phyloP scores from a whole-genome alignment of 2,888 invertebrate species.

The Caenorhabditis zanzibari region DNA sequence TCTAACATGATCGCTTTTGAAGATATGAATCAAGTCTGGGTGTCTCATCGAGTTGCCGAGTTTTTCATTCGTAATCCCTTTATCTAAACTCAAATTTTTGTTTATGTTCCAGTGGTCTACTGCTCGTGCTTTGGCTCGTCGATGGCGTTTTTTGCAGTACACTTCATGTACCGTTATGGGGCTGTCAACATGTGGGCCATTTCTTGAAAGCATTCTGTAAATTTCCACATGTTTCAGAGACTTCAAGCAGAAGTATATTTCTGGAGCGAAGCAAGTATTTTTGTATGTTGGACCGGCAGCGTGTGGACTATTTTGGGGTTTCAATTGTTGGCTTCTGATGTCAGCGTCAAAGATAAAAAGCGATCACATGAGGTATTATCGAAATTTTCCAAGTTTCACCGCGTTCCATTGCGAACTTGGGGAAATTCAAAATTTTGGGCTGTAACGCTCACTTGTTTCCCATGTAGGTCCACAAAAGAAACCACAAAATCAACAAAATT shows the following conservation, averaged over 20 bases:
- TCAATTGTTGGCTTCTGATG: conserved; percentile 1
- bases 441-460: no score
- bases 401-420: no score
- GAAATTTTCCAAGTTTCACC: no score
- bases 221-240: conserved; percentile 22
- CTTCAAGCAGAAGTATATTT: conserved; percentile 29
- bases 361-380: conserved; percentile 18
- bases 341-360: conserved; percentile 6
- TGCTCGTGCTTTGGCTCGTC: conserved; percentile 54
- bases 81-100: not conserved
- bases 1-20: conserved; percentile 31
- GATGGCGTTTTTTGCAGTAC: conserved; percentile 42
- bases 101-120: conserved; percentile 37
- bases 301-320: conserved; percentile 40
- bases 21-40: conserved; percentile 26
- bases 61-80: conserved; percentile 3
- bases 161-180: conserved; percentile 57
- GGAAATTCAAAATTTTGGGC: no score
- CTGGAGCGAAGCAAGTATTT: conserved; percentile 21
- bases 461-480: no score
- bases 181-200: conserved; percentile 15
- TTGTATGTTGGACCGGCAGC: conserved; percentile 36
- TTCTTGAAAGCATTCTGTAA: not conserved
- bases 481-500: no score
- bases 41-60: not conserved